Conservation (phyloP, 2,888 invertebrate genomes). For the Metallyticus violacea region DNA sequence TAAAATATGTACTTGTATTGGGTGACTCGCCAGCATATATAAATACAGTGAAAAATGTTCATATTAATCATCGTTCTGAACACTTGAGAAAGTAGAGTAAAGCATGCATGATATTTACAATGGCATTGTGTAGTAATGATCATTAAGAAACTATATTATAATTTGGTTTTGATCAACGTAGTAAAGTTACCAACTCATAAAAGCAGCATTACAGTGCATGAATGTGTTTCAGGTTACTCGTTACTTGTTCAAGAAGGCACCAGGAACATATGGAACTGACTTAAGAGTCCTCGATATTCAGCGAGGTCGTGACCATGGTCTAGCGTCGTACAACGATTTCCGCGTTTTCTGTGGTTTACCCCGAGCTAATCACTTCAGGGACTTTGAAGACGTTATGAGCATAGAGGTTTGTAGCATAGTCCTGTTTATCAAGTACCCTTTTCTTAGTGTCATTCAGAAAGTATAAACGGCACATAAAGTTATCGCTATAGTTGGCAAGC, state of each 20-base stretch:
- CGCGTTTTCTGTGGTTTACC: conserved; percentile 70
- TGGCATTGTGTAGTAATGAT: too few species aligned
- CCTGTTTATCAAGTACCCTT: background rate
- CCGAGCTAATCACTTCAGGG: conserved; percentile 65
- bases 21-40: too few species aligned
- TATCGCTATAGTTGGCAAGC: too few species aligned
- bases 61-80: too few species aligned
- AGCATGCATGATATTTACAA: too few species aligned
- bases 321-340: conserved; percentile 74
- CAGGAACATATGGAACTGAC: conserved; percentile 48
- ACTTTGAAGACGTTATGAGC: conserved; percentile 66
- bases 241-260: background rate
- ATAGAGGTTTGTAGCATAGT: conserved; percentile 42
- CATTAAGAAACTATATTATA: too few species aligned
- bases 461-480: too few species aligned
- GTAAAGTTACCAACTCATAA: conserved; percentile 48
- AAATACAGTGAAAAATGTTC: too few species aligned
- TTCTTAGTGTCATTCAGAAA: background rate
- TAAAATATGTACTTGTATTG: too few species aligned
- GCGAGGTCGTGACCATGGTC: conserved; percentile 81
- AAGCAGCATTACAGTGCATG: too few species aligned
- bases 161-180: too few species aligned
- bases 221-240: background rate
- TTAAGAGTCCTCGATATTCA: conserved; percentile 81
- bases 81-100: too few species aligned